Percentiles rank a stretch among this genome's conserved stretches.
Conservation (phyloP, 2,113 vertebrate genomes). For the Camelus bactrianus region DNA sequence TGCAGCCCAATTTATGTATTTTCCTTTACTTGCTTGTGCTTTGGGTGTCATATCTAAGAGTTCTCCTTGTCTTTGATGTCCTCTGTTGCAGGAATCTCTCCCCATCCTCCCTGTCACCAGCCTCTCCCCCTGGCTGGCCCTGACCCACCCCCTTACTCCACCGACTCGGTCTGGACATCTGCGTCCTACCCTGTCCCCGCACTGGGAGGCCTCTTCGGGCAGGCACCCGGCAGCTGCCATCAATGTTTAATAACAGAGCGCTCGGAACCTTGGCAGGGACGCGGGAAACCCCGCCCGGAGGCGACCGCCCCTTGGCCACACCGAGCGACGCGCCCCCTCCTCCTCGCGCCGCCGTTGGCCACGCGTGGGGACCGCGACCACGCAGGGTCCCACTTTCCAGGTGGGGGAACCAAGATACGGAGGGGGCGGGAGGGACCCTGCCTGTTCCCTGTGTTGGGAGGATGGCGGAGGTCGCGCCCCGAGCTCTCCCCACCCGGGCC, state of each 20-base stretch:
- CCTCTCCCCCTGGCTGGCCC: not conserved
- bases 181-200: not conserved
- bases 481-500: accelerated
- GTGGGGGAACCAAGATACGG: accelerated
- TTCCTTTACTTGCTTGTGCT: not conserved
- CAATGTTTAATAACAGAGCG: not conserved
- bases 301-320: not conserved
- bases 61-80: not conserved
- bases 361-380: not conserved
- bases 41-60: not conserved
- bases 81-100: not conserved
- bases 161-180: not conserved
- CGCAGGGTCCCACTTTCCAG: not conserved
- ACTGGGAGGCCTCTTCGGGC: not conserved
- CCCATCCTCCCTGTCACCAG: not conserved
- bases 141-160: not conserved
- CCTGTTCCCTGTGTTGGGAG: not conserved
- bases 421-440: not conserved
- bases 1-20: not conserved
- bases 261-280: not conserved
- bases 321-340: not conserved
- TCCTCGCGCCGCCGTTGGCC: not conserved
- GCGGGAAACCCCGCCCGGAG: not conserved
- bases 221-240: not conserved
- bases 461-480: accelerated